These are phyloP conservation scores for Mormyrus lacerda DNA, from an alignment of 2,113 vertebrate species.

Conservation along the genomic window DNA sequence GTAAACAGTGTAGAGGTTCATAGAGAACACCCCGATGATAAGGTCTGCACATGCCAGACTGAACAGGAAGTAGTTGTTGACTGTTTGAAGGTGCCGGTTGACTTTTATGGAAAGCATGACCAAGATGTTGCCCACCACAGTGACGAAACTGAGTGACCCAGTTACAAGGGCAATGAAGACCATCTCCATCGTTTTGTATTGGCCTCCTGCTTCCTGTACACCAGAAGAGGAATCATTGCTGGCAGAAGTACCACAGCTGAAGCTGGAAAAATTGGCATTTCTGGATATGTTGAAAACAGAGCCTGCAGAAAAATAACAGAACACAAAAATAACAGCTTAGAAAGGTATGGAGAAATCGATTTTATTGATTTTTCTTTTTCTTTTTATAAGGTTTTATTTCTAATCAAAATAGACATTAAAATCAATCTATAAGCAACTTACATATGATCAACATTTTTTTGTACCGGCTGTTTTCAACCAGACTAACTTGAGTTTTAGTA, in stretches of 20 bases:
- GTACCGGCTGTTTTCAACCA: not conserved
- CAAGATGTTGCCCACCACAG: constrained; percentile 90
- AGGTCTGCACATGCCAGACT: constrained; percentile 90
- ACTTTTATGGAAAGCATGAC: constrained; percentile 99
- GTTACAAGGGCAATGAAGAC: constrained; percentile 91
- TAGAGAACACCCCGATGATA: constrained; percentile 93
- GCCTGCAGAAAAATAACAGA: constrained; percentile 52
- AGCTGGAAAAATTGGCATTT: constrained; percentile 58
- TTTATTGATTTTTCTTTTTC: not conserved
- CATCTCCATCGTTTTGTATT: constrained; percentile 88
- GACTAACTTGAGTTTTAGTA: not conserved
- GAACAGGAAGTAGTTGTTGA: constrained; percentile 98
- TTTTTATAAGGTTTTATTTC: not conserved
- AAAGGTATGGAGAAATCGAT: not conserved
- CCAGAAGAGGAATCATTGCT: constrained; percentile 57
- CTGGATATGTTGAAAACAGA: constrained; percentile 61
- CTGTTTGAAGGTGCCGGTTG: constrained; percentile 93
- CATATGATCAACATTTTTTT: not conserved
- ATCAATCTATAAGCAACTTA: not conserved
- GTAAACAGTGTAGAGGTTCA: constrained; percentile 95
- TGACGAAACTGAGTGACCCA: constrained; percentile 90
- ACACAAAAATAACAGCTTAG: constrained; percentile 6
- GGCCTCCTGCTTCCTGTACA: constrained; percentile 51
- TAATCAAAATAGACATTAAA: not conserved
- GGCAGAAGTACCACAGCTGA: constrained; percentile 62